These are phyloP conservation scores for Luscinia megarhynchos DNA, from an alignment of 2,797 vertebrate species.

Conservation along the genomic window DNA sequence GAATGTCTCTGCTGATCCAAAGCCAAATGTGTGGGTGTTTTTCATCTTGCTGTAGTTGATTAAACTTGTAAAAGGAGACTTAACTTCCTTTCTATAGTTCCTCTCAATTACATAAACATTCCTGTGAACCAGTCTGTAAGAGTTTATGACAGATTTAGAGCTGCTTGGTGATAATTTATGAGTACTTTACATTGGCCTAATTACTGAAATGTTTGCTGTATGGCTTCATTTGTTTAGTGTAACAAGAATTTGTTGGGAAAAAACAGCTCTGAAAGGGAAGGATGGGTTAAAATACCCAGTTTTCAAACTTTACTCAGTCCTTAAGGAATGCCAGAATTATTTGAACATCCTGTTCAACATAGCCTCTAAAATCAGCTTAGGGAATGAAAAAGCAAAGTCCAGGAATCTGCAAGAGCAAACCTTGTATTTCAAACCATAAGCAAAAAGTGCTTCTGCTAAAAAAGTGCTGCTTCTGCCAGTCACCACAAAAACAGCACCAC, in stretches of 20 bases:
- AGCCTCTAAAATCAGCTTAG: not conserved
- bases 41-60: conserved; percentile 3
- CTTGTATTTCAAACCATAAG: not conserved
- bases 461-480: not conserved
- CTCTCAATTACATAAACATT: conserved; percentile 57
- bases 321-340: not conserved
- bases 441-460: not conserved
- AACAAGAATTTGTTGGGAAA: not conserved
- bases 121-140: conserved; percentile 33
- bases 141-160: conserved; percentile 56
- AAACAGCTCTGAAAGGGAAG: not conserved
- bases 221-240: not conserved
- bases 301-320: not conserved
- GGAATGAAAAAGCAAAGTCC: not conserved
- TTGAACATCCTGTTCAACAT: not conserved
- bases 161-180: conserved; percentile 63
- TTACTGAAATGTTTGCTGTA: conserved; percentile 36
- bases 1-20: not conserved
- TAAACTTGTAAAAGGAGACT: conserved; percentile 41
- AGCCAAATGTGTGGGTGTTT: conserved; percentile 46
- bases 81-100: conserved; percentile 45
- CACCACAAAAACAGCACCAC: not conserved
- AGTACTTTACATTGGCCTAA: conserved; percentile 37
- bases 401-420: not conserved
- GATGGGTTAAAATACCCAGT: not conserved